These are phyloP conservation scores for Brachynemurus nebulosus DNA, from an alignment of 2,888 invertebrate genomes.

Conservation along the genomic window DNA sequence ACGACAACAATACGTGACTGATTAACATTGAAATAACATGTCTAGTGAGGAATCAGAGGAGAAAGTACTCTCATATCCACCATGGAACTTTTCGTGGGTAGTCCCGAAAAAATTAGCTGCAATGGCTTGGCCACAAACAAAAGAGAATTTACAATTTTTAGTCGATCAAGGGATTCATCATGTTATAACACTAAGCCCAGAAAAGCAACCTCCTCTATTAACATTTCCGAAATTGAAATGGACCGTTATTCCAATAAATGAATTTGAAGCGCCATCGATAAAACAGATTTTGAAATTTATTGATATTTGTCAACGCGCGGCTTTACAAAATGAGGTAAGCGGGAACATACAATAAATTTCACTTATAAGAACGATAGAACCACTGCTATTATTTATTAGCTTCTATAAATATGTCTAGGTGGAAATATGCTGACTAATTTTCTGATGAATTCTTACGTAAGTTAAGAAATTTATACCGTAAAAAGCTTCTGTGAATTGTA, in stretches of 20 bases:
- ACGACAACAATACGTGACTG: too few relatives aligned
- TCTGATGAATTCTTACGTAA: too few relatives aligned
- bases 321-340: constrained; percentile 42
- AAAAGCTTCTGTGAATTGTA: too few relatives aligned
- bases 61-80: too few relatives aligned
- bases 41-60: too few relatives aligned
- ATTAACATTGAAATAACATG: too few relatives aligned
- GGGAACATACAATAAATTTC: too few relatives aligned
- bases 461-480: too few relatives aligned
- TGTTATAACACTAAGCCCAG: constrained; percentile 51
- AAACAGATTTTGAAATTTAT: constrained; percentile 53
- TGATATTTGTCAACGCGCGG: constrained; percentile 43
- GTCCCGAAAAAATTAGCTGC: constrained; percentile 48
- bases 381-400: too few relatives aligned
- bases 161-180: constrained; percentile 45
- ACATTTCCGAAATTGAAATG: constrained; percentile 34
- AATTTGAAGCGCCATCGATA: constrained; percentile 52
- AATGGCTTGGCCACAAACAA: constrained; percentile 50
- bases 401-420: too few relatives aligned
- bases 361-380: too few relatives aligned
- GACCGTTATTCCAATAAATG: constrained; percentile 47
- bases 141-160: constrained; percentile 45
- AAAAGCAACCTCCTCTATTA: constrained; percentile 44
- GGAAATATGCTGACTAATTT: too few relatives aligned
- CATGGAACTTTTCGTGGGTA: constrained; percentile 59